Conservation (phyloP, 2,797 vertebrate genomes). For the Lagothrix lagotricha region DNA sequence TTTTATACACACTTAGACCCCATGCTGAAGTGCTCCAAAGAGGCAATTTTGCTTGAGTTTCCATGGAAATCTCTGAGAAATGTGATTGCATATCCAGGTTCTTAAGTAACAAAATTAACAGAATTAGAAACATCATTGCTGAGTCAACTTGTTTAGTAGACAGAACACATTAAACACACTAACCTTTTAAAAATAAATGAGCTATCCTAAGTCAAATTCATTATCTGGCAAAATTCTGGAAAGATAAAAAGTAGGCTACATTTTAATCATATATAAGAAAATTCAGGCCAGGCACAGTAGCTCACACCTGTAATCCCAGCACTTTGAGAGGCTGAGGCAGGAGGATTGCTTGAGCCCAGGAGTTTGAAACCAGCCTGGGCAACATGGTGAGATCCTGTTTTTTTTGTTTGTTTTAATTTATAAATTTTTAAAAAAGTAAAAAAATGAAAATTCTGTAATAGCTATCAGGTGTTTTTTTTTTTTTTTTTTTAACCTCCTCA, state of each 20-base stretch:
- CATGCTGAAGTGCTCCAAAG: neutral
- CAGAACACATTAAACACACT: constrained; percentile 28
- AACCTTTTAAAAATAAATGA: constrained; percentile 43
- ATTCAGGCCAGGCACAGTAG: neutral
- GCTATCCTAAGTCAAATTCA: constrained; percentile 21
- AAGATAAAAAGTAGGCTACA: neutral
- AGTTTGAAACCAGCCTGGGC: neutral
- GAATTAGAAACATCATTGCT: neutral
- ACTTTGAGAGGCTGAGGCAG: neutral
- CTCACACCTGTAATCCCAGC: neutral
- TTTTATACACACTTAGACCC: neutral
- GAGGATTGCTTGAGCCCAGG: neutral
- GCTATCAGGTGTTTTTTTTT: neutral
- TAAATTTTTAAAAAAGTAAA: neutral
- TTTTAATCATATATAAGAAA: neutral
- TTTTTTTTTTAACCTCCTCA: neutral
- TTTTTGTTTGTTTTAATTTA: neutral
- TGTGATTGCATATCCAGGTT: neutral
- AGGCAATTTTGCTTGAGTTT: constrained; percentile 6
- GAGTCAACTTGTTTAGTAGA: neutral
- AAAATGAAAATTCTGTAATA: constrained; percentile 33
- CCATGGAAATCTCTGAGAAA: constrained; percentile 5
- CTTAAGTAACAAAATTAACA: neutral
- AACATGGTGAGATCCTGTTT: neutral
- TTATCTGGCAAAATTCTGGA: constrained; percentile 42